Evolutionary conservation across 2,113 vertebrate genomes (phyloP).

Genomic region (Dermatemys mawii): DNA sequence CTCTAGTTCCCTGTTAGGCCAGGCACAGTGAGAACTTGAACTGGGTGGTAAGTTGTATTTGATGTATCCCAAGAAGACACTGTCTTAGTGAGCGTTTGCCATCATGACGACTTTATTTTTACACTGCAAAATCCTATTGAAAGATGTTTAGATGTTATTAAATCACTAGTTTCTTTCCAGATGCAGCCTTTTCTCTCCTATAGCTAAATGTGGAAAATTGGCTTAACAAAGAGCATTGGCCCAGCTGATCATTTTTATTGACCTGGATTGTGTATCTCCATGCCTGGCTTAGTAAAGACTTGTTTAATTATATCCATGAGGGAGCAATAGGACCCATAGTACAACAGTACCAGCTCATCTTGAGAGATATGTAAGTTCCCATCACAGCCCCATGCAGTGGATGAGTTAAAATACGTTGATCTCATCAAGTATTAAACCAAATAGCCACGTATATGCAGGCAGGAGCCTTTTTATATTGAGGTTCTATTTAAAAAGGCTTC

Average conservation of each 20-base stretch:
- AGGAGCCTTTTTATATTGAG: constrained; percentile 25
- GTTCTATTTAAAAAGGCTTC: neutral
- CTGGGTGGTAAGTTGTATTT: neutral
- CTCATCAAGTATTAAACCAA: neutral
- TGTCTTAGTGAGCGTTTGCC: constrained; percentile 25
- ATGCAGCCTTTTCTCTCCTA: neutral
- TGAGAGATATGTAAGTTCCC: neutral
- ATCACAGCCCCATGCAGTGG: neutral
- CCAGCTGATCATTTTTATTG: neutral
- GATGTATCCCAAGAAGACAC: neutral
- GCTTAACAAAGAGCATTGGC: neutral
- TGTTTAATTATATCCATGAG: neutral
- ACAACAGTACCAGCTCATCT: neutral
- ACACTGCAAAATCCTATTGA: neutral
- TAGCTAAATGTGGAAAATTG: neutral
- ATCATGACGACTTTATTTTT: constrained; percentile 37
- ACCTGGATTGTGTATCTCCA: neutral
- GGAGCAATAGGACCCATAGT: neutral
- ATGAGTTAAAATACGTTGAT: constrained; percentile 18
- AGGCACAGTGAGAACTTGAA: neutral
- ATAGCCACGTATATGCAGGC: neutral
- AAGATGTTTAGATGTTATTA: neutral
- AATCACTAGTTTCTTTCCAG: constrained; percentile 23
- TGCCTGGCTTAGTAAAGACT: neutral
- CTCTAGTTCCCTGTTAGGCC: neutral